Base-by-base conservation (phyloP, 2,797 vertebrate genomes). In the Scolopax bukidnonensis region DNA sequence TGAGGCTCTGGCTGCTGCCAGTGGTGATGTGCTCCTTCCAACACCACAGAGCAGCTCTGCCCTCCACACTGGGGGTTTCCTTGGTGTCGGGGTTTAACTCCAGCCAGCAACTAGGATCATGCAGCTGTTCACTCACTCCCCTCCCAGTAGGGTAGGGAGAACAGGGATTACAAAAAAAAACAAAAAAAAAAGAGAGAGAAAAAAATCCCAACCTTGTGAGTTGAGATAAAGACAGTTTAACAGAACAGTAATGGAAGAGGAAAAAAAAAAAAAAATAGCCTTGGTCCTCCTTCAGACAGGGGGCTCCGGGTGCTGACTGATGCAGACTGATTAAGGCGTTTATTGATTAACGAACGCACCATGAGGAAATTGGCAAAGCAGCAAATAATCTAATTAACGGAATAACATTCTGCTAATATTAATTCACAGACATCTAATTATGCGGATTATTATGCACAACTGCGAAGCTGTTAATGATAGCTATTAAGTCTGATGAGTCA, bases 331-430 rank as follows among this genome's bases (percentile, higher is more conserved):
- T 75, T 3, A 13, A 23, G 33, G 36, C 17, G 0, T 32, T 68
- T 32, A 48, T 45, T 47, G 30, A 47, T 79, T 25, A 38, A 50
- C 1, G 6, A 68, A 10, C 5, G 1, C 6, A 1, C 25, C 4
- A 1, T 3, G 16, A 69, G 57, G 57, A n/a, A 59, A 32, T 6
- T 11, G 82, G 61, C 70, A 59, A 30, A 70, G 65, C 56, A 25
- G 65, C 40, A 15, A 8, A 43, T 21, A 51, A 30, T 12, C 43
- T 45, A 32, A 59, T 71, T 59, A 68, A 20, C 30, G 3, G n/a
- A 21, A 1, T 11, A 41, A 38, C 36, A 1, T 38, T 20, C 56
- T 11, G 3, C 33, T 61, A 8, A 9, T 24, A 9, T 19, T 19
- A 16, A 40, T 40, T 33, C 20, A 5, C 61, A 76, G 83, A 21